Base-by-base conservation (phyloP, 2,888 invertebrate genomes). In the Hoplodrina blanda region DNA sequence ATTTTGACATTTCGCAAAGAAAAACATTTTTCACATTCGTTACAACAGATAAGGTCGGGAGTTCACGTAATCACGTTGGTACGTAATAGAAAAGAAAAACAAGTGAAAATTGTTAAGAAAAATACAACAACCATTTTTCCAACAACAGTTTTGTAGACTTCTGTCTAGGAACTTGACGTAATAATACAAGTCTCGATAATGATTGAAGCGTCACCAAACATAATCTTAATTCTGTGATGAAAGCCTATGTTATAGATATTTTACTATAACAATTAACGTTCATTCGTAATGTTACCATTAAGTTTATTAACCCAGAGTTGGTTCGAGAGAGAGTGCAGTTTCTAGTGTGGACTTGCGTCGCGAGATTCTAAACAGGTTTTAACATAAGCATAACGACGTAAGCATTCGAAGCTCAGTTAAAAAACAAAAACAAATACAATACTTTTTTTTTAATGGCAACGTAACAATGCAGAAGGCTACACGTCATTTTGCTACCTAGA, bases 241-340 rank as follows among this genome's bases (percentile, higher is more conserved):
- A 53, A 19, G 17, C n/a, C 41, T 20, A 50, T 19, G 3, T 25
- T 50, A 59, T 57, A 19, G 46, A 55, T 49, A 65, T 70, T 74
- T 71, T 46, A 71, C 41, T 73, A 33, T 54, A 11, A 46, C 25
- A 60, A 71, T 71, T 66, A 71, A 50, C 50, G 53, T 68, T 65
- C 30, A 56, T 65, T 78, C 41, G 60, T 60, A 64, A 69, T 73
- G 72, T 72, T 81, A 77, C 76, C 57, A 76, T 75, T 84, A 74
- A 76, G 79, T 81, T 76, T 84, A 75, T 85, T 83, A 81, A 83
- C 77, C 80, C 65, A 75, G 37, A 70, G 73, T 69, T 69, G 59
- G 62, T 75, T 59, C 67, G 62, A 83, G 86, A 88, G 88, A 88
- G 89, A 88, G 87, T 85, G 81, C 84, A 85, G 81, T 88, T 87